These are phyloP conservation scores for Ancistrus triradiatus DNA, from an alignment of 2,113 vertebrate genomes.

Conservation along the genomic window DNA sequence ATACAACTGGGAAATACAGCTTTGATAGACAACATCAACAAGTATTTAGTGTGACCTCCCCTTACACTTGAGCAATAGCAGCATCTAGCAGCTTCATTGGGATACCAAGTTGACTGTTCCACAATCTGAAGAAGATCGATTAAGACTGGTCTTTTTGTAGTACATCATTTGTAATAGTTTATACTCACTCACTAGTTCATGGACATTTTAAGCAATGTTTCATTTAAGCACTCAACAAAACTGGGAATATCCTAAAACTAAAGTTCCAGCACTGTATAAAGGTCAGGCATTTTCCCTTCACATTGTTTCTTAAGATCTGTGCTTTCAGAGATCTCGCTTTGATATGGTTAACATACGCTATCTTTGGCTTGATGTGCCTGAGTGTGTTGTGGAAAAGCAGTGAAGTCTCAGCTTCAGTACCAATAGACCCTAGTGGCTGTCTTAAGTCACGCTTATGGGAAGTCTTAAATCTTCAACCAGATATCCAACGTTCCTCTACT, in stretches of 20 bases:
- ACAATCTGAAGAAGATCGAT: too few relatives aligned
- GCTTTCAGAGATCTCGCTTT: constrained; percentile 10
- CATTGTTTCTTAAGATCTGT: constrained; percentile 10
- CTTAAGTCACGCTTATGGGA: constrained; percentile 3
- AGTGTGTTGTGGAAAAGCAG: not conserved
- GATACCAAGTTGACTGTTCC: too few relatives aligned
- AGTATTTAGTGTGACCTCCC: too few relatives aligned
- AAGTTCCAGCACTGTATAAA: not conserved
- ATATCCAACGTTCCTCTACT: constrained; percentile 32
- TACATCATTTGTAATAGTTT: too few relatives aligned
- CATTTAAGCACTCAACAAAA: not conserved
- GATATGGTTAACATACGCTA: constrained; percentile 8
- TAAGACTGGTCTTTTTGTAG: too few relatives aligned
- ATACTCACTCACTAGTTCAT: too few relatives aligned
- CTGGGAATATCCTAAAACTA: not conserved
- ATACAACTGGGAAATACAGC: too few relatives aligned
- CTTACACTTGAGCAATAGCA: too few relatives aligned
- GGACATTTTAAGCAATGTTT: too few relatives aligned
- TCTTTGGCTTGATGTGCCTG: not conserved
- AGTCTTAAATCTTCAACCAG: constrained; percentile 26
- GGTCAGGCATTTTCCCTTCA: not conserved
- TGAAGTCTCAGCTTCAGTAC: constrained; percentile 15
- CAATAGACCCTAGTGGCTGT: not conserved
- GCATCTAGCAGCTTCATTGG: too few relatives aligned
- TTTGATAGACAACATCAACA: too few relatives aligned